Evolutionary conservation across 2,888 invertebrate species (phyloP).

Genomic region (Proisotoma minuta): DNA sequence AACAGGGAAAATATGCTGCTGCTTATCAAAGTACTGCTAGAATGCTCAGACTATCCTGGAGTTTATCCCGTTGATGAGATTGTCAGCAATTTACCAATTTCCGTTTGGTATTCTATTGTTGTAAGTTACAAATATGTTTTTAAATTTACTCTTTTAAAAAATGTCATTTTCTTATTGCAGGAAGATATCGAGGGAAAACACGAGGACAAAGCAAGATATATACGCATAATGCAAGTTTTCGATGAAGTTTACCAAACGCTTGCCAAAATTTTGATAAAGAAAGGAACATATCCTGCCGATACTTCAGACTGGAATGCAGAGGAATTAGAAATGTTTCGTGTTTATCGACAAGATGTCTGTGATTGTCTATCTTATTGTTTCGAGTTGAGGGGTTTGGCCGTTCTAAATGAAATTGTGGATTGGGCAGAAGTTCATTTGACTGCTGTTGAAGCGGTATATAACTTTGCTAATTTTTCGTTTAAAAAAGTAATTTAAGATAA

Average conservation of each 20-base stretch:
- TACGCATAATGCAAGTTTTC: constrained; percentile 43
- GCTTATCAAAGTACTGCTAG: constrained; percentile 38
- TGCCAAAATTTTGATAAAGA: constrained; percentile 41
- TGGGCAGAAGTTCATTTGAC: constrained; percentile 34
- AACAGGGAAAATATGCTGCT: constrained; percentile 37
- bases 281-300: constrained; percentile 39
- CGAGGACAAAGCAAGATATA: constrained; percentile 37
- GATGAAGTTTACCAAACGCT: constrained; percentile 45
- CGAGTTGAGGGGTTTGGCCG: constrained; percentile 43
- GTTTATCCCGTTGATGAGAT: constrained; percentile 43
- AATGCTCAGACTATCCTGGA: constrained; percentile 43
- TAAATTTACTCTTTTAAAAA: background rate
- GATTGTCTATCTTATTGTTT: constrained; percentile 45
- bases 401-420: constrained; percentile 43
- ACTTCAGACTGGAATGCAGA: constrained; percentile 42
- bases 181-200: constrained; percentile 43
- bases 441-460: constrained; percentile 29
- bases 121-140: constrained; percentile 23
- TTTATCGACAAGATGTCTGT: constrained; percentile 45
- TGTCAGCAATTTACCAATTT: constrained; percentile 43
- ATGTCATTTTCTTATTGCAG: constrained; percentile 16
- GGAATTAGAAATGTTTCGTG: constrained; percentile 43
- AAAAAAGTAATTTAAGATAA: constrained; percentile 3
- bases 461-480: background rate
- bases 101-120: constrained; percentile 46